Evolutionary conservation across 2,888 invertebrate species (phyloP).

Genomic region (Strigamia crassipes): DNA sequence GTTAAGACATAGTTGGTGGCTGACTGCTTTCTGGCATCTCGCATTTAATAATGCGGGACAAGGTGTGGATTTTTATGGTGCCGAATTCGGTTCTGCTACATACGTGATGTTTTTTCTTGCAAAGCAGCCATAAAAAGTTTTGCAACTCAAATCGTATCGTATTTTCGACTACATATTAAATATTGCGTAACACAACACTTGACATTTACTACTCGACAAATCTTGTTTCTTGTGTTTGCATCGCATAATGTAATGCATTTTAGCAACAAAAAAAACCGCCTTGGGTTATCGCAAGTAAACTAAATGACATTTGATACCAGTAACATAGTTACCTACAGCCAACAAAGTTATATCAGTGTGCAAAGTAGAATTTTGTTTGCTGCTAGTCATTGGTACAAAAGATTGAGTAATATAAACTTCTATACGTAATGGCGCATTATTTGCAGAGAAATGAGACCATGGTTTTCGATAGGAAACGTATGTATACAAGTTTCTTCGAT

Average conservation of each 20-base stretch:
- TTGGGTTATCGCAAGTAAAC: neutral
- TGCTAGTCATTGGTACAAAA: no score
- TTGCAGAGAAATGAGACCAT: no score
- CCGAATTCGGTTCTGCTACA: constrained; percentile 16
- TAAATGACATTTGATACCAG: neutral
- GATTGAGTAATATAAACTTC: no score
- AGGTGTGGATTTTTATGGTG: neutral
- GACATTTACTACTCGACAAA: neutral
- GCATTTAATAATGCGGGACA: constrained; percentile 10
- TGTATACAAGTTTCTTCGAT: no score
- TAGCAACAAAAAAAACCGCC: neutral
- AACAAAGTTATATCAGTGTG: no score
- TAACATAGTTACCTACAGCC: no score
- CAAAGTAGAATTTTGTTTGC: no score
- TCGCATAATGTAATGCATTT: neutral
- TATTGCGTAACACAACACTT: neutral
- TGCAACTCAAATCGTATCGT: neutral
- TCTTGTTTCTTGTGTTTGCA: neutral
- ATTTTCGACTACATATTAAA: neutral
- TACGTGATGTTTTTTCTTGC: constrained; percentile 1
- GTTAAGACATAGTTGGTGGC: constrained; percentile 15
- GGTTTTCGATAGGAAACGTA: no score
- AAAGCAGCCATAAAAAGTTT: neutral
- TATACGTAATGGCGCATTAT: no score
- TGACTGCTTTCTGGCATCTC: constrained; percentile 16